phyloP scores from a whole-genome alignment of 2,888 invertebrate genomes.

The Pristionchus maxplancki region DNA sequence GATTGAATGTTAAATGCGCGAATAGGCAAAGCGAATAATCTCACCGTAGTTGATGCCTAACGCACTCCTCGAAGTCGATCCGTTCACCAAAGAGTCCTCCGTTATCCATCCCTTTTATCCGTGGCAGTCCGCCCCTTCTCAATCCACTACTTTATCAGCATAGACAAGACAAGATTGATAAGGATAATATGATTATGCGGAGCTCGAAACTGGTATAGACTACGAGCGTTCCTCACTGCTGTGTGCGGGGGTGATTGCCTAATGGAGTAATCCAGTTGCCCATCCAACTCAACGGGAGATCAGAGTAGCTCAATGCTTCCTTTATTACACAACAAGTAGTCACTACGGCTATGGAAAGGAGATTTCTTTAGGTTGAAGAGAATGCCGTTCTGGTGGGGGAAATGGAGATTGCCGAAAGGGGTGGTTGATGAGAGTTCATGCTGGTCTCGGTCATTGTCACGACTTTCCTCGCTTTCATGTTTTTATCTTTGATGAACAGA shows the following conservation, averaged over 20 bases:
- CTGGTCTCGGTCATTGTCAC: neutral
- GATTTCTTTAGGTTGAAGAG: neutral
- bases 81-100: neutral
- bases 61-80: neutral
- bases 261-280: neutral
- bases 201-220: slow-evolving; percentile 12
- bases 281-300: neutral
- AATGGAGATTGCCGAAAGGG: neutral
- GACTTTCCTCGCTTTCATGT: neutral
- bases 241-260: neutral
- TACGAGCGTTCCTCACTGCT: neutral
- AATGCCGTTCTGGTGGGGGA: neutral
- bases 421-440: neutral
- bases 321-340: neutral
- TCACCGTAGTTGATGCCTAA: neutral
- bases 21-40: no score
- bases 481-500: neutral
- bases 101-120: neutral
- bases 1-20: neutral
- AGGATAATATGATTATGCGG: neutral
- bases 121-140: neutral
- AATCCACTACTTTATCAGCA: neutral
- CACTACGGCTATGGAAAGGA: neutral
- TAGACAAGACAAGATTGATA: slow-evolving; percentile 26
- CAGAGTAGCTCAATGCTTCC: neutral